Base-by-base conservation (phyloP, 2,888 invertebrate species). In the Microplitis manilae region DNA sequence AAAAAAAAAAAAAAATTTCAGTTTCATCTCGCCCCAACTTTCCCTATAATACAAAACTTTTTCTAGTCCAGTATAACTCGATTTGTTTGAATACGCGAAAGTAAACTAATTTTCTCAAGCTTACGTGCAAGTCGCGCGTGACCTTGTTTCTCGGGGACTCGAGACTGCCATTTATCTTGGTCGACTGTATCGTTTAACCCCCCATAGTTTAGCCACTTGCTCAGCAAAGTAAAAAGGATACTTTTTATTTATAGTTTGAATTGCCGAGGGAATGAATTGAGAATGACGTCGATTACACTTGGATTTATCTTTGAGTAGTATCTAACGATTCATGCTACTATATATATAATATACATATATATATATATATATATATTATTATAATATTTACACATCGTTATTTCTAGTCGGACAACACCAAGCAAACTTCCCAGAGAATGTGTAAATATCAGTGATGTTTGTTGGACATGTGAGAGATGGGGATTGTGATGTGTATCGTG, bases 101-200 rank as follows among this genome's bases (percentile, higher is more conserved):
- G 38, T 7, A 68, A 68, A 71, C 61, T 61, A 60, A 61, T 71
- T 71, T 71, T 38, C 62, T 71, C 50, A 38, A 15, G 69, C 69
- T 75, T 75, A 75, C 50, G 60, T 73, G 65, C 69, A 69, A 69
- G 38, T 9, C 62, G 61, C 41, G 41, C 78, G 78, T 79, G 81
- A 80, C 81, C 80, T 81, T 80, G 79, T 80, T 81, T 80, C 73
- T 77, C 79, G 76, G 78, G 60, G 40, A 69, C 40, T 75, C 68
- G 68, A 75, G 67, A 68, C 79, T 77, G 79, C 80, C 78, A 81
- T 81, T 79, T 79, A 79, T 81, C 80, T 81, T 80, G 77, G 73
- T 74, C 76, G 73, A 79, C 80, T 80, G 78, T 79, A 81, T 80
- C 79, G 77, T 75, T 75, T 75, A 68, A 75, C 75, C 68, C 40